phyloP scores from a whole-genome alignment of 2,888 invertebrate species.

The Ditylenchus weischeri region DNA sequence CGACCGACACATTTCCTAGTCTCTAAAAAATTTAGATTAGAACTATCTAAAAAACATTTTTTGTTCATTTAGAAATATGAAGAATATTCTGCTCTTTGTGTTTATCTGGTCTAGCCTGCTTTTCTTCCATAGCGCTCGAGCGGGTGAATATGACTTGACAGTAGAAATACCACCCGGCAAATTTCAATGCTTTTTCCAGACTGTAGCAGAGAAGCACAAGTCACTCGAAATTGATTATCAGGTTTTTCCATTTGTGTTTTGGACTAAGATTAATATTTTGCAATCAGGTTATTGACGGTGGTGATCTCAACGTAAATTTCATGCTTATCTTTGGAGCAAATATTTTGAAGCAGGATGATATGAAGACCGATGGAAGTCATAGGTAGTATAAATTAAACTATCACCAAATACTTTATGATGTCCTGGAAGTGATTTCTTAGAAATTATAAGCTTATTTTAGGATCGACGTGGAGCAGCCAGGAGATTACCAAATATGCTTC shows the following conservation, averaged over 20 bases:
- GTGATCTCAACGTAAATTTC: conserved; percentile 79
- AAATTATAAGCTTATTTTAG: conserved; percentile 31
- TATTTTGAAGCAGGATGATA: conserved; percentile 56
- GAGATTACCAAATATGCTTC: conserved; percentile 80
- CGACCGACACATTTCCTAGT: too few relatives aligned
- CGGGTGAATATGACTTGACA: conserved; percentile 52
- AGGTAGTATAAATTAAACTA: conserved; percentile 44
- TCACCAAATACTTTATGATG: neutral
- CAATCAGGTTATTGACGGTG: conserved; percentile 76
- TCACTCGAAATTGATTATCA: conserved; percentile 66
- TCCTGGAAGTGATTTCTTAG: too few relatives aligned
- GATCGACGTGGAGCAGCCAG: conserved; percentile 60
- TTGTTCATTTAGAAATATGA: too few relatives aligned
- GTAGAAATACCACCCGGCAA: conserved; percentile 53
- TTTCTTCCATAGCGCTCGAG: conserved; percentile 4
- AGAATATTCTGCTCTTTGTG: too few relatives aligned
- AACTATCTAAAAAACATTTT: too few relatives aligned
- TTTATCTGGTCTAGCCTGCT: neutral
- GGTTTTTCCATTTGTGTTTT: conserved; percentile 59
- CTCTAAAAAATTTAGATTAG: too few relatives aligned
- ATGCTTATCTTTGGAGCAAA: conserved; percentile 66
- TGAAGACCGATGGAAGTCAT: conserved; percentile 60
- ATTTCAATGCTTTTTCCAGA: conserved; percentile 56
- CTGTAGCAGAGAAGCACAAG: conserved; percentile 48
- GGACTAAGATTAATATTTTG: neutral